phyloP scores from a whole-genome alignment of 2,888 invertebrate species.

The Marasmarcha lunaedactyla region DNA sequence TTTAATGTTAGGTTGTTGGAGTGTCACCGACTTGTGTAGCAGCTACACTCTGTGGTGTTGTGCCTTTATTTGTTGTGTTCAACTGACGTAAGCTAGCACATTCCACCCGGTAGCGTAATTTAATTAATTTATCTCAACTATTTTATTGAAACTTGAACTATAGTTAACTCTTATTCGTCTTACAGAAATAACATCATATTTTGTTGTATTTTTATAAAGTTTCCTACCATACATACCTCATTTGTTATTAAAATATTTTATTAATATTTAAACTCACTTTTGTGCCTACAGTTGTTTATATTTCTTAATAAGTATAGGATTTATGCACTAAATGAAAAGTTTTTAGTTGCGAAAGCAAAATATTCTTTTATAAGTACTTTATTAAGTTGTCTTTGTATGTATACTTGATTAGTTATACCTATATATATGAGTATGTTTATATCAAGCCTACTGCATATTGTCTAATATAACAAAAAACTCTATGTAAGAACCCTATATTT shows the following conservation, averaged over 20 bases:
- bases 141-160: constrained; percentile 3
- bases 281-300: constrained; percentile 52
- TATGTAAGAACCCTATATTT: constrained; percentile 65
- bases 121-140: background rate
- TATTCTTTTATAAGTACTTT: constrained; percentile 32
- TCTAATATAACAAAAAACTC: background rate
- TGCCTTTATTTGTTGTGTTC: constrained; percentile 61
- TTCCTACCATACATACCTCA: constrained; percentile 2
- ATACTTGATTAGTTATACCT: constrained; percentile 33
- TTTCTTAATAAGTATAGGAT: constrained; percentile 36
- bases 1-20: constrained; percentile 32
- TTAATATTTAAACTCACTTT: constrained; percentile 37
- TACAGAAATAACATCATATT: background rate
- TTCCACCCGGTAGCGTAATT: constrained; percentile 22
- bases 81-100: constrained; percentile 32
- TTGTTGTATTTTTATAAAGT: constrained; percentile 11
- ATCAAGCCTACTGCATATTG: constrained; percentile 52
- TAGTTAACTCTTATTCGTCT: background rate
- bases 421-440: constrained; percentile 59
- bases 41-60: constrained; percentile 53
- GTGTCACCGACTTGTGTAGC: constrained; percentile 44
- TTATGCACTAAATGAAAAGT: constrained; percentile 49
- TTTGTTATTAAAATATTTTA: constrained; percentile 22
- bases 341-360: constrained; percentile 43
- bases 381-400: constrained; percentile 50